Base-by-base conservation (phyloP, 1,140 invertebrate species). In the Calosoma granatense region DNA sequence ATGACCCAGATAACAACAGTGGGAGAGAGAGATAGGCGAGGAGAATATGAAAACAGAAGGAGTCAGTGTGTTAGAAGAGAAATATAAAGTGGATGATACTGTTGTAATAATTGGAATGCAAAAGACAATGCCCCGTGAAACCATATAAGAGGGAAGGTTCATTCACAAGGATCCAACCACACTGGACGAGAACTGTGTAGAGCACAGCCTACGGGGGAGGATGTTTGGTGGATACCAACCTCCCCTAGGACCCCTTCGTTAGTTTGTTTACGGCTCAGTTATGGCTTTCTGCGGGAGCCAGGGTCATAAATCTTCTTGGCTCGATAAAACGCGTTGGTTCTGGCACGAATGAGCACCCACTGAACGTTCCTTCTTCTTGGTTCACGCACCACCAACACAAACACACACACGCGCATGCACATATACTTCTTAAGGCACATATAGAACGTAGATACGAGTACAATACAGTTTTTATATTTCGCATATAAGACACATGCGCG, bases 221-320 rank as follows among this genome's bases (percentile, higher is more conserved):
- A n/a, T n/a, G n/a, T n/a, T n/a, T n/a, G n/a, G n/a, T n/a, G n/a
- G n/a, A n/a, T n/a, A n/a, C n/a, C n/a, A n/a, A 36, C 26, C n/a
- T 36, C 6, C 26, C 6, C 6, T 9, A 17, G 9, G 41, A 17
- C 17, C 41, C 41, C 15, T 47, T 47, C 41, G 41, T 47, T 47
- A 47, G 41, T 47, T 47, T 47, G 41, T 47, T 47, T 47, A 47
- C 41, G 41, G 41, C 41, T 47, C 41, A 47, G 41, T 47, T 47
- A 47, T 47, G 41, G 41, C 41, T 47, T 47, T 47, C 41, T 47
- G 41, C 41, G 17, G 41, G 41, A 47, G 41, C 41, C 41, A 17
- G 9, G 15, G 15, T 17, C 41, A 47, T 47, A 47, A 47, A 47
- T 47, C 41, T 47, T 47, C 41, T 6, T 4, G 41, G 41, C 17